Evolutionary conservation across 2,797 vertebrate genomes (phyloP), one percentile per base, ranked within the genome.

Genomic region (Bryconaethiops microstoma): DNA sequence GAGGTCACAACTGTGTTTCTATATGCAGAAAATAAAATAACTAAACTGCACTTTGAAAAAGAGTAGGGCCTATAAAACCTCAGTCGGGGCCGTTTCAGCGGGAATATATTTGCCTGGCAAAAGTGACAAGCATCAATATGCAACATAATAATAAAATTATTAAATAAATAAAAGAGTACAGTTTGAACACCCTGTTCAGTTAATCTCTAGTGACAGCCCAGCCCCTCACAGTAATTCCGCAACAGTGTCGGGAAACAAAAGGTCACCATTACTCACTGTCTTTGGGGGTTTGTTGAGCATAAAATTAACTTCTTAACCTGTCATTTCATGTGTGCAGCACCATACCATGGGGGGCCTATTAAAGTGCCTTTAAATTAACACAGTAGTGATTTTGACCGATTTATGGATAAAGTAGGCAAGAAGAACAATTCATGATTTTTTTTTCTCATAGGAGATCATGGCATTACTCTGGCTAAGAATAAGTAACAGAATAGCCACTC

Each of bases 331-430:
- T 54, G 5, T 54, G 50, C 16, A 40, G 52, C 23, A 64, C 68
- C 16, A 62, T 76, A 83, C 70, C 78, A 73, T 35, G 72, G 83
- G 77, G 42, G 40, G 7, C 48, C 70, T 81, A 77, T 88, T 88
- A 86, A 86, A 83, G 74, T 65, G 10, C 68, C 76, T 87, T 88
- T 71, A 82, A 82, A 84, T 42, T 40, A 74, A 84, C 52, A 55
- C 63, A 59, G 79, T 79, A 72, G 78, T 78, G 59, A 60, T 82
- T 88, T 78, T 29, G 54, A 83, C 74, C 70, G 81, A 16, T 88
- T 88, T 84, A 84, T 73, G 72, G 65, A 60, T 29, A 84, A 83
- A 57, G 85, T 85, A 86, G 89, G 82, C 82, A 79, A 42, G 52
- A 48, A 68, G 74, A 78, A 82, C 50, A 23, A 57, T 64, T 75